A percentile compares a stretch with the other conserved stretches of the same genome.
phyloP scores from a whole-genome alignment of 2,113 vertebrate species.

The Chauna torquata region DNA sequence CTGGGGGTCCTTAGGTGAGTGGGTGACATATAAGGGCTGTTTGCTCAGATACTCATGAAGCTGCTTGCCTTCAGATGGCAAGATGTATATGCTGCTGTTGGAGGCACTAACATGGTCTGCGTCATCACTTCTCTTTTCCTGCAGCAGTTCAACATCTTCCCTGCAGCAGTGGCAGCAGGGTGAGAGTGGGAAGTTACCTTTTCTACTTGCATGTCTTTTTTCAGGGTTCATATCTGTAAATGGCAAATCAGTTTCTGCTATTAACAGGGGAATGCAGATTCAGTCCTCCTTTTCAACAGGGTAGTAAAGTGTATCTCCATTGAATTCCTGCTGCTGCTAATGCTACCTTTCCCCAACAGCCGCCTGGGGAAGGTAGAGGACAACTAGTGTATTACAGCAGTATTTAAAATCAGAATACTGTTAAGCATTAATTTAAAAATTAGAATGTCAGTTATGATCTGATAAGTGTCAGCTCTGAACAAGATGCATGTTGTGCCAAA shows the following conservation, averaged over 20 bases:
- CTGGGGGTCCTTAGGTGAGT: neutral
- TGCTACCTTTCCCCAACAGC: neutral
- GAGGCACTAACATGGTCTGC: neutral
- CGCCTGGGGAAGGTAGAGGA: neutral
- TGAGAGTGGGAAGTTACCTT: neutral
- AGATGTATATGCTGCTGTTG: neutral
- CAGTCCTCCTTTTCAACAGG: neutral
- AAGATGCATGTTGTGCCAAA: neutral
- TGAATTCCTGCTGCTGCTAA: neutral
- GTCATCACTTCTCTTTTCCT: neutral
- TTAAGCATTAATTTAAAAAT: neutral
- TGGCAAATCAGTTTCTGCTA: rapidly evolving
- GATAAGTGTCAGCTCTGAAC: neutral
- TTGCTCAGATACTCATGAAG: neutral
- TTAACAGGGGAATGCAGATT: neutral
- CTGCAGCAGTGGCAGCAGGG: neutral
- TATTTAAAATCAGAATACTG: neutral
- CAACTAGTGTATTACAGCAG: neutral
- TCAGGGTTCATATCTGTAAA: neutral
- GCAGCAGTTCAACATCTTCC: neutral
- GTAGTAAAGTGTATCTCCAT: neutral
- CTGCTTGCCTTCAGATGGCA: neutral
- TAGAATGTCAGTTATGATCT: neutral
- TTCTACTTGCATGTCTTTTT: neutral
- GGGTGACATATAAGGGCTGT: neutral